Base-by-base conservation (phyloP, 2,888 invertebrate species). In the Vannuccia rotundouncinata region DNA sequence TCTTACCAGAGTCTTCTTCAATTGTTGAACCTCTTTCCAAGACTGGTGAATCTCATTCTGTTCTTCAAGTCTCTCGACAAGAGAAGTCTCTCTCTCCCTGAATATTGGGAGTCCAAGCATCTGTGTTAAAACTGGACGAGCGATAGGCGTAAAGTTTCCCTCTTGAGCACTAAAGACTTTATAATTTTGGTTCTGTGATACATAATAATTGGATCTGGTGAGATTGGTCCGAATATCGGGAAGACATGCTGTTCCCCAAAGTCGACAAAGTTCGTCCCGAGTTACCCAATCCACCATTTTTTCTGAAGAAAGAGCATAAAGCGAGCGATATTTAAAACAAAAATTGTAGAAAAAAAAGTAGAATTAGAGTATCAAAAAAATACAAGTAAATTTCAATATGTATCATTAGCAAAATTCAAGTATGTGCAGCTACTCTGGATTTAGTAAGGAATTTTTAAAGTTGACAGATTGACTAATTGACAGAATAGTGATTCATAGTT, bases 211-310 rank as follows among this genome's bases (percentile, higher is more conserved):
- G 5, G 10, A 13, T 2, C 66, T 5, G 66, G 66, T 66, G 2
- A 66, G 10, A 66, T 66, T 66, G 2, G 66, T 66, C 25, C 66
- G 10, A 22, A 66, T 22, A 27, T 66, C 66, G 25, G 66, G 66
- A 2, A 66, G 5, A 66, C 10, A 66, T 22, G 66, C 66, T 5
- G 10, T 13, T 13, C 66, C 66, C 66, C 66, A 66, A 2, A 66
- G 25, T 22, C 66, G 10, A 22, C 66, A 66, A 27, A 66, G 66
- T 22, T 66, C 66, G 13, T 66, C 66, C 25, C 66, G 66, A 22
- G 66, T 66, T 2, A 66, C 66, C 66, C 66, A 66, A 27, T 66
- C 66, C 2, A 66, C 66, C 66, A 66, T 66, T 66, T 5, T 66
- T 66, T n/a, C n/a, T n/a, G n/a, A n/a, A n/a, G n/a, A n/a, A n/a